Evolutionary conservation across 2,888 invertebrate genomes (phyloP), one percentile per base, ranked within the genome.

Genomic region (Physocephala rufipes): DNA sequence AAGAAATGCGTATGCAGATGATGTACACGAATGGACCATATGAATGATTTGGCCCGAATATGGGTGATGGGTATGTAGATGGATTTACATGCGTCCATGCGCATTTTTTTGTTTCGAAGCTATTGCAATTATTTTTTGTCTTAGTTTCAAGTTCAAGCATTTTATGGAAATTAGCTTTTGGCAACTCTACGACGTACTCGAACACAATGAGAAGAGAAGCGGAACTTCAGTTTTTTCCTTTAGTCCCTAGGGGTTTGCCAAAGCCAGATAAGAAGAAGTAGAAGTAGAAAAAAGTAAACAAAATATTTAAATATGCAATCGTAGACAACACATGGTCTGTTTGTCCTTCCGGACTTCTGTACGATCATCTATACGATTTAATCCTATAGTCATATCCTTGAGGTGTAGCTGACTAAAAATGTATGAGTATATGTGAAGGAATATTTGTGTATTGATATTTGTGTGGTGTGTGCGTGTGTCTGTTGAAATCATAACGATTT

Each of bases 151-250:
- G 49, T 49, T 49, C 49, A 49, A 49, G 49, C 5, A 13, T 49
- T 19, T 49, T 49, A 26, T 26, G 15, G 26, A 24, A 58, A 58
- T 9, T 26, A 24, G 58, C 28, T 58, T 58, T 58, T 58, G 58
- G 21, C 1, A n/a, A n/a, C 19, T 36, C 5, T 36, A 9, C 9
- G n/a, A 21, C 21, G 53, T 21, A 53, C 53, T 53, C 21, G 12
- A 53, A 21, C 4, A 9, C 55, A 58, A 28, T 2, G 15, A 58
- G 7, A 19, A 55, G 24, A 55, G 26, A 55, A 55, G 51, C 51
- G 4, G 5, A 1, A 16, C 53, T 19, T 21, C 24, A 21, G 5
- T 55, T 55, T 12, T 2, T 13, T 21, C 24, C 49, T 49, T 19
- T 21, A 36, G 4, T 55, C 55, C 13, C 7, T 55, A 36, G 9